Conservation (phyloP, 1,140 invertebrate genomes). For the Drosophila lacteicornis region DNA sequence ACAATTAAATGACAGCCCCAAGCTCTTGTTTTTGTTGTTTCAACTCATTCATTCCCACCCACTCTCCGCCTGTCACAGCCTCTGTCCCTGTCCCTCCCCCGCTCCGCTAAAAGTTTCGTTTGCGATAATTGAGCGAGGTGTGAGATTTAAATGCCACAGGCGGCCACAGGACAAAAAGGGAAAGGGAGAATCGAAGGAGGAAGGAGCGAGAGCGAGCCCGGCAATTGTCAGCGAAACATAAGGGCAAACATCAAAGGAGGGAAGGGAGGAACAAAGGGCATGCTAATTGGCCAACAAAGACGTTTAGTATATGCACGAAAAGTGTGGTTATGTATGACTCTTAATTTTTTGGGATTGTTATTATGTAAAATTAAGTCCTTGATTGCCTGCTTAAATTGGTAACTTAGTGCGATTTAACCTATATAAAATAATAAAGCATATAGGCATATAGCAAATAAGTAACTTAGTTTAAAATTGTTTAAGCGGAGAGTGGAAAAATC, state of each 20-base stretch:
- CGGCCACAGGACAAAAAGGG: slow-evolving; percentile 1
- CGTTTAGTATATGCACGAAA: slow-evolving; percentile 12
- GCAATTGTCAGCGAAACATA: slow-evolving; percentile 62
- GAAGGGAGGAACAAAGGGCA: slow-evolving; percentile 5
- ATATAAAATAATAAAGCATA: too few species aligned
- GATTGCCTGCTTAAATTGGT: too few species aligned
- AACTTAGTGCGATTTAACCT: neutral
- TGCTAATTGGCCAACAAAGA: slow-evolving; percentile 49
- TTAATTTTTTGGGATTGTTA: neutral
- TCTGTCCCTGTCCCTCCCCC: neutral
- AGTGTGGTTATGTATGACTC: neutral
- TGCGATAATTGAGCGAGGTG: slow-evolving; percentile 74
- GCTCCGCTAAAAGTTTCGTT: slow-evolving; percentile 59
- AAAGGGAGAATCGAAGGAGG: slow-evolving; percentile 8
- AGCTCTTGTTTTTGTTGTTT: slow-evolving; percentile 50
- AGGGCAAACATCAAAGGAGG: slow-evolving; percentile 33
- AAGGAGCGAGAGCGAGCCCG: slow-evolving; percentile 5
- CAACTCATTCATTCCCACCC: neutral
- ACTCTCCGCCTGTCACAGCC: neutral
- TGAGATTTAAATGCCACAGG: slow-evolving; percentile 78
- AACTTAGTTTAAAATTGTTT: neutral
- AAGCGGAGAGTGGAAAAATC: too few species aligned
- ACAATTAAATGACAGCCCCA: slow-evolving; percentile 74
- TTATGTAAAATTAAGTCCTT: neutral
- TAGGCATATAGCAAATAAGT: too few species aligned